Conservation (phyloP, 2,888 invertebrate species). For the Ligdia adustata region DNA sequence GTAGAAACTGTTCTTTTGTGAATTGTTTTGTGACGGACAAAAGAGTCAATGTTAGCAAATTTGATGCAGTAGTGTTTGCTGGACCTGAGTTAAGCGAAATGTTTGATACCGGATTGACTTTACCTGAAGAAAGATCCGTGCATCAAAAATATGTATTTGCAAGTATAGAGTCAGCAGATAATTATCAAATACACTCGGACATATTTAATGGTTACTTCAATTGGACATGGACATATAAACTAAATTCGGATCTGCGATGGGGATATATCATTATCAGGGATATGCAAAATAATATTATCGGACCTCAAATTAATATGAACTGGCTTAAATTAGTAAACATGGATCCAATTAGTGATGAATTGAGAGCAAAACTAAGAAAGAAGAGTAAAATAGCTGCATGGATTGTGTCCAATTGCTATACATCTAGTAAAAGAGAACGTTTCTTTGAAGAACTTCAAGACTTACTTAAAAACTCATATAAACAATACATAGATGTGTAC, state of each 20-base stretch:
- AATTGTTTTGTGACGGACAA: constrained; percentile 64
- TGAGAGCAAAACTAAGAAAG: constrained; percentile 20
- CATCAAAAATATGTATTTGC: constrained; percentile 65
- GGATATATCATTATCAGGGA: constrained; percentile 54
- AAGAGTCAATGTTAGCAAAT: constrained; percentile 48
- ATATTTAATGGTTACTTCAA: constrained; percentile 56
- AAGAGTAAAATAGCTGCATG: constrained; percentile 41
- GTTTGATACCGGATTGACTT: too few species aligned
- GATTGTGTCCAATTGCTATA: constrained; percentile 61
- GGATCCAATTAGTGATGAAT: constrained; percentile 37
- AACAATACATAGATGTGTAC: constrained; percentile 47
- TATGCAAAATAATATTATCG: constrained; percentile 40
- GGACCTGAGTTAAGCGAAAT: constrained; percentile 47
- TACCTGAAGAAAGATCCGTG: constrained; percentile 50
- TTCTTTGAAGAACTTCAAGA: constrained; percentile 27
- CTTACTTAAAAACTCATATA: constrained; percentile 37
- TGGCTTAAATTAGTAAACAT: constrained; percentile 47
- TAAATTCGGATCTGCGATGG: constrained; percentile 53
- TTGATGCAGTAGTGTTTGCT: constrained; percentile 60
- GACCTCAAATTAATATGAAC: constrained; percentile 46
- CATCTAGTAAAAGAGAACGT: constrained; percentile 44
- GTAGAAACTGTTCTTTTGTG: constrained; percentile 51
- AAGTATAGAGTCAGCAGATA: constrained; percentile 59
- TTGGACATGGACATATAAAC: constrained; percentile 60
- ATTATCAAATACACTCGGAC: constrained; percentile 56